These are phyloP conservation scores for Promerops cafer DNA, from an alignment of 2,113 vertebrate species.

Conservation along the genomic window DNA sequence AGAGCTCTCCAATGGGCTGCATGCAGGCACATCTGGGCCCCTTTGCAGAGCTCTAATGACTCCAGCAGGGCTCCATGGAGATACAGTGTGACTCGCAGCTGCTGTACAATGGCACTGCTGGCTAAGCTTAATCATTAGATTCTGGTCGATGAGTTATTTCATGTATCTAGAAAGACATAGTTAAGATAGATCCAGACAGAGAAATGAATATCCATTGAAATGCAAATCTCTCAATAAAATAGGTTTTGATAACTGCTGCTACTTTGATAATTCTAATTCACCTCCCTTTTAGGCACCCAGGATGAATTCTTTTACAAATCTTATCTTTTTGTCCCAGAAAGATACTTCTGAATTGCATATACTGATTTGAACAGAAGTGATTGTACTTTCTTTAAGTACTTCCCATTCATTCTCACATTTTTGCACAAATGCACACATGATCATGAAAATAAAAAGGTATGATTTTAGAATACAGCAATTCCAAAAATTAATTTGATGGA, in stretches of 20 bases:
- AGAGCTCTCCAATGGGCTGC: neutral
- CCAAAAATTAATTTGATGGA: slow-evolving; percentile 23
- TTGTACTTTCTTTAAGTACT: neutral
- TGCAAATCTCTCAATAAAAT: slow-evolving; percentile 40
- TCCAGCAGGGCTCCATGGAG: slow-evolving; percentile 7
- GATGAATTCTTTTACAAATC: slow-evolving; percentile 34
- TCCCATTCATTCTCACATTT: slow-evolving; percentile 31
- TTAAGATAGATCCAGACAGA: slow-evolving; percentile 36
- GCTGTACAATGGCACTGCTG: neutral
- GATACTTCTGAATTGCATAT: slow-evolving; percentile 21
- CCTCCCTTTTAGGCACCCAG: neutral
- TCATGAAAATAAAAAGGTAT: slow-evolving; percentile 16
- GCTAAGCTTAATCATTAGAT: slow-evolving; percentile 12
- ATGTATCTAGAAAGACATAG: neutral
- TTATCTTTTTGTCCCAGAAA: slow-evolving; percentile 36
- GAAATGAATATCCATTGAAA: slow-evolving; percentile 51
- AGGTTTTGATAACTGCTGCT: slow-evolving; percentile 14
- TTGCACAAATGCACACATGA: slow-evolving; percentile 22
- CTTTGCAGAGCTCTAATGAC: slow-evolving; percentile 19
- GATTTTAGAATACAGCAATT: neutral
- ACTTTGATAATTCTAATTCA: neutral
- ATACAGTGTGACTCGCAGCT: neutral
- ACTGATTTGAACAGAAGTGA: slow-evolving; percentile 17
- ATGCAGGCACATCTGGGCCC: neutral
- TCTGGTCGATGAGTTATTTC: slow-evolving; percentile 31